phyloP scores from a whole-genome alignment of 2,113 vertebrate genomes.

The Rallus limicola region DNA sequence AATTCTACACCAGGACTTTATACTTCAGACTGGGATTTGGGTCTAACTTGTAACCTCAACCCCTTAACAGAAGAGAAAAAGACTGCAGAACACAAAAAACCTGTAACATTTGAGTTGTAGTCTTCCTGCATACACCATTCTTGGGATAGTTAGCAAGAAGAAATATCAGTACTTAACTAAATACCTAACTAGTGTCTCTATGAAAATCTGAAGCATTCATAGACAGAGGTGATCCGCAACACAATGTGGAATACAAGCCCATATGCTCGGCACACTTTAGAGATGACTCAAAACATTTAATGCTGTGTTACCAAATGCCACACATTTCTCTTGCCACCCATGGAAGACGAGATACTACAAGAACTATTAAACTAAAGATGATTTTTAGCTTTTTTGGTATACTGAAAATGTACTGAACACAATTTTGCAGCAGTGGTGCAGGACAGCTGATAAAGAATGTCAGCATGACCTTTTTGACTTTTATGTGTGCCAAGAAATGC shows the following conservation, averaged over 20 bases:
- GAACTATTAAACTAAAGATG: conserved; percentile 8
- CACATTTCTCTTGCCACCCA: conserved; percentile 18
- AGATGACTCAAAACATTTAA: conserved; percentile 60
- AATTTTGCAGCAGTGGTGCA: background rate
- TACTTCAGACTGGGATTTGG: background rate
- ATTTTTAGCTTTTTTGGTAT: conserved; percentile 7
- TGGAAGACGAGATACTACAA: background rate
- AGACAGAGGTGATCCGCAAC: background rate
- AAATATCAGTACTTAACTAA: background rate
- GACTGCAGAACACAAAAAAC: background rate
- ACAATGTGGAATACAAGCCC: conserved; percentile 16
- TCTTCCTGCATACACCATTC: background rate
- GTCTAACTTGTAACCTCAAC: background rate
- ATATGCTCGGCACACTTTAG: conserved; percentile 1
- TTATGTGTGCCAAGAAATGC: background rate
- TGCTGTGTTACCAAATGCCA: conserved; percentile 57
- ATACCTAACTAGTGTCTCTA: background rate
- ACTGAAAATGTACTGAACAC: background rate
- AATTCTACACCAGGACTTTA: background rate
- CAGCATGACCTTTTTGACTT: background rate
- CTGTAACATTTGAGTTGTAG: background rate
- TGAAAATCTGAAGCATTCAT: background rate
- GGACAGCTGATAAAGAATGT: background rate
- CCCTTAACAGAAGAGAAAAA: background rate
- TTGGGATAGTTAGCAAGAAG: background rate